A percentile compares a stretch with the other conserved stretches of the same genome.
phyloP scores from a whole-genome alignment of 2,888 invertebrate genomes.

The Phoronis australis region DNA sequence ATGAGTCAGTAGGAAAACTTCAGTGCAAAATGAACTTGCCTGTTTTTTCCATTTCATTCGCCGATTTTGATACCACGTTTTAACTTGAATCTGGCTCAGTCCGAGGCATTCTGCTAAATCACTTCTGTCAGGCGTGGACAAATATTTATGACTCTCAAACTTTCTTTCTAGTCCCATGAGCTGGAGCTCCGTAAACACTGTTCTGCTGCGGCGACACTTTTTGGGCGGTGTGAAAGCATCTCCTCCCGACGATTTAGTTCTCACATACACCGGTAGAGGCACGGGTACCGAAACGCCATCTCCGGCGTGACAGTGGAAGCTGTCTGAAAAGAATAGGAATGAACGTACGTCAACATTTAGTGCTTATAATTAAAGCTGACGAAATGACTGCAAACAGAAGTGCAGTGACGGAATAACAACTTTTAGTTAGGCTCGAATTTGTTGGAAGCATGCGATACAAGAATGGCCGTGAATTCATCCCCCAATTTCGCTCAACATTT shows the following conservation, averaged over 20 bases:
- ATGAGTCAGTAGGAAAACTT: too few relatives aligned
- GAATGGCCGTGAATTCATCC: too few relatives aligned
- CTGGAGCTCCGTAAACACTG: conserved; percentile 49
- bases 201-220: conserved; percentile 44
- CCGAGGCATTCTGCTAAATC: conserved; percentile 53
- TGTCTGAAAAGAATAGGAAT: too few relatives aligned
- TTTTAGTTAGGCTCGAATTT: too few relatives aligned
- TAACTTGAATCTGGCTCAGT: conserved; percentile 54
- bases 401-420: too few relatives aligned
- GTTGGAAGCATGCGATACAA: too few relatives aligned
- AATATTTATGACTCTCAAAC: conserved; percentile 54
- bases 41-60: conserved; percentile 57
- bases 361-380: too few relatives aligned
- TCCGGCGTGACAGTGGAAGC: too few relatives aligned
- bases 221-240: conserved; percentile 29
- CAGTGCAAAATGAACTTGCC: too few relatives aligned
- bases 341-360: too few relatives aligned
- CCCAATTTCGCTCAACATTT: too few relatives aligned
- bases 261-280: conserved; percentile 41
- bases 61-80: conserved; percentile 56
- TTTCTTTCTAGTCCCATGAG: conserved; percentile 52
- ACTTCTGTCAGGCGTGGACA: conserved; percentile 53
- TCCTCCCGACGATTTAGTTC: conserved; percentile 24
- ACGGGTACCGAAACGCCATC: conserved; percentile 23
- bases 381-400: too few relatives aligned